Conservation (phyloP, 2,797 vertebrate genomes). For the Mallotus villosus region DNA sequence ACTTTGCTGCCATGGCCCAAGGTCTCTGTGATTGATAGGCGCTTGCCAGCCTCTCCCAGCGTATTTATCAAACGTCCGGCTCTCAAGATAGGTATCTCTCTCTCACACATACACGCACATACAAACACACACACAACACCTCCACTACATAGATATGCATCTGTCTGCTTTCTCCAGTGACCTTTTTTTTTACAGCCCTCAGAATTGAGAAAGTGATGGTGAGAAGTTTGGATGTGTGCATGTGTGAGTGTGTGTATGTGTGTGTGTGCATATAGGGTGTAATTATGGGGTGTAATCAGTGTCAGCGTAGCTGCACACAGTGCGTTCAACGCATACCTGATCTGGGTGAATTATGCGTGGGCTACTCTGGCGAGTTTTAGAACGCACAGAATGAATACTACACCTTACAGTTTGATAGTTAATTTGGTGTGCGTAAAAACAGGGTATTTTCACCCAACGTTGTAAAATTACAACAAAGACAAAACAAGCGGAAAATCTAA, state of each 20-base stretch:
- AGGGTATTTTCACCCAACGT: no score
- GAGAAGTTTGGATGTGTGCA: not conserved
- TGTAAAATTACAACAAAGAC: no score
- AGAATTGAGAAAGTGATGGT: conserved; percentile 1
- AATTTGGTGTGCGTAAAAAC: no score
- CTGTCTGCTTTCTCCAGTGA: not conserved
- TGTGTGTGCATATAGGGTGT: not conserved
- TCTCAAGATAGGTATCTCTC: conserved; percentile 44
- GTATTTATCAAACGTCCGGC: conserved; percentile 60
- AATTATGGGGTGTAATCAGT: not conserved
- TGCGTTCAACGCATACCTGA: not conserved
- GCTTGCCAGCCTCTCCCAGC: conserved; percentile 50
- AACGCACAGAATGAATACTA: no score
- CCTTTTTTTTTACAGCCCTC: not conserved
- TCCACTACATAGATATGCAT: not conserved
- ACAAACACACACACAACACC: not conserved
- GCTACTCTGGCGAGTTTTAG: no score
- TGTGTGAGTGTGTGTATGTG: not conserved
- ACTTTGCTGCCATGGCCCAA: conserved; percentile 68
- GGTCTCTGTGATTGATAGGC: conserved; percentile 67
- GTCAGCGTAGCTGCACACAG: not conserved
- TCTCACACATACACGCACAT: conserved; percentile 10
- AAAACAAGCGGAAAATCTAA: no score
- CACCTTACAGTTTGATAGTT: no score
- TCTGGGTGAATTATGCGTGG: no score